phyloP scores from a whole-genome alignment of 2,888 invertebrate genomes.

The Rhynchonema sp. region DNA sequence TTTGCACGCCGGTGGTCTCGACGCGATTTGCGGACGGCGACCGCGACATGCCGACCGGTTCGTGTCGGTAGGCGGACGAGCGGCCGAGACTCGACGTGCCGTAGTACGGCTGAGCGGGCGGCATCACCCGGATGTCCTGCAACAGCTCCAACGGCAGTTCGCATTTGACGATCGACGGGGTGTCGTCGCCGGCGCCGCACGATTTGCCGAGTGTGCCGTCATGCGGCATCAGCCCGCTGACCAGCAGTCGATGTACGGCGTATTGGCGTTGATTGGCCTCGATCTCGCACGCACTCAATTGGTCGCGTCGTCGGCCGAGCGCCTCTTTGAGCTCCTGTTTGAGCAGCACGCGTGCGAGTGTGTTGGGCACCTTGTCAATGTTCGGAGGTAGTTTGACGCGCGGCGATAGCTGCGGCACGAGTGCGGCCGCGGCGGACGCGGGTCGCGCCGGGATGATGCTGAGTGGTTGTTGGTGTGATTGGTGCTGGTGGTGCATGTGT shows the following conservation, averaged over 20 bases:
- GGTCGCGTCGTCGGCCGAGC: slow-evolving; percentile 28
- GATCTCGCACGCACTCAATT: slow-evolving; percentile 33
- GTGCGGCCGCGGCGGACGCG: not conserved
- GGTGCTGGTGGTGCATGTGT: slow-evolving; percentile 6
- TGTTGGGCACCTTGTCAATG: slow-evolving; percentile 8
- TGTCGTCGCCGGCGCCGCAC: slow-evolving; percentile 18
- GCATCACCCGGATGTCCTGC: slow-evolving; percentile 18
- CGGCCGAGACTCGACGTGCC: not conserved
- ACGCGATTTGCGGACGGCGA: not conserved
- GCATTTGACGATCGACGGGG: slow-evolving; percentile 21
- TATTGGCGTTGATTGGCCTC: slow-evolving; percentile 28
- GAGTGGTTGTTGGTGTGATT: no score
- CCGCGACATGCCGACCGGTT: not conserved
- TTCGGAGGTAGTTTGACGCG: not conserved
- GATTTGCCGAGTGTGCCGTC: slow-evolving; percentile 1
- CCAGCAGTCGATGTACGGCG: slow-evolving; percentile 22
- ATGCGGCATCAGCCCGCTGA: slow-evolving; percentile 21
- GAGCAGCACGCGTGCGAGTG: slow-evolving; percentile 25
- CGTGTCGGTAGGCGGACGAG: not conserved
- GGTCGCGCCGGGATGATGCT: not conserved
- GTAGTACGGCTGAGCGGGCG: slow-evolving; percentile 8
- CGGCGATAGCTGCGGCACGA: not conserved
- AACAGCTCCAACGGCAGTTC: slow-evolving; percentile 22
- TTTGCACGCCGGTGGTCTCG: slow-evolving; percentile 3
- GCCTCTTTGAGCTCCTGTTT: slow-evolving; percentile 35